Conservation (phyloP, 2,113 vertebrate genomes). For the Xiphorhynchus elegans region DNA sequence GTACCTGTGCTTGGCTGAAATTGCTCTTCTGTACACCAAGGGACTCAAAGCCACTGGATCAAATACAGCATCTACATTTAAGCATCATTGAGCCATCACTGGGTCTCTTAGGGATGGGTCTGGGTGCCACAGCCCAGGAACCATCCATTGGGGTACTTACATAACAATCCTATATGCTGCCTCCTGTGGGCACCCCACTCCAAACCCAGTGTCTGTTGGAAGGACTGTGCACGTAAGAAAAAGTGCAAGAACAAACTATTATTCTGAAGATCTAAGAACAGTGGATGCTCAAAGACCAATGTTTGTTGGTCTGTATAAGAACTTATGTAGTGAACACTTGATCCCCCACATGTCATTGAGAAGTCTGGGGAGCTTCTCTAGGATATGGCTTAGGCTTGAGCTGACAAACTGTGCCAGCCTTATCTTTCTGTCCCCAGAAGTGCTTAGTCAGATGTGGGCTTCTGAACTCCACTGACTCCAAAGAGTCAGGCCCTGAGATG, state of each 20-base stretch:
- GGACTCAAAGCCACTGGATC: neutral
- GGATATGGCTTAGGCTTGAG: neutral
- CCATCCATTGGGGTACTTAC: neutral
- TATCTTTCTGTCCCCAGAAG: neutral
- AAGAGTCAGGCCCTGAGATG: neutral
- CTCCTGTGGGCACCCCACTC: neutral
- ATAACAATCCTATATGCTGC: neutral
- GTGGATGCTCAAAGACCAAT: neutral
- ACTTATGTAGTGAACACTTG: fast-evolving
- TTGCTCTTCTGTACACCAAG: neutral
- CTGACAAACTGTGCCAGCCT: neutral
- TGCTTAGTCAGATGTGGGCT: neutral
- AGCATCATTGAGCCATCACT: neutral
- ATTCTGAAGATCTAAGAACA: neutral
- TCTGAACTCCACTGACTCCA: neutral
- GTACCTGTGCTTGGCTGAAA: neutral
- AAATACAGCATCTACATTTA: neutral
- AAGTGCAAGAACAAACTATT: neutral
- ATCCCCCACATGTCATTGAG: neutral
- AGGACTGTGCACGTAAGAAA: neutral
- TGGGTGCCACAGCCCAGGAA: neutral
- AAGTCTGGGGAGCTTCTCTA: neutral
- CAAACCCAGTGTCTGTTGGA: neutral
- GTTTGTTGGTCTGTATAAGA: neutral
- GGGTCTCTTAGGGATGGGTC: neutral